A percentile compares a stretch with the other conserved stretches of the same genome.
These are phyloP conservation scores for Harpagoxenus sublaevis DNA, from an alignment of 2,888 invertebrate genomes.

Conservation along the genomic window DNA sequence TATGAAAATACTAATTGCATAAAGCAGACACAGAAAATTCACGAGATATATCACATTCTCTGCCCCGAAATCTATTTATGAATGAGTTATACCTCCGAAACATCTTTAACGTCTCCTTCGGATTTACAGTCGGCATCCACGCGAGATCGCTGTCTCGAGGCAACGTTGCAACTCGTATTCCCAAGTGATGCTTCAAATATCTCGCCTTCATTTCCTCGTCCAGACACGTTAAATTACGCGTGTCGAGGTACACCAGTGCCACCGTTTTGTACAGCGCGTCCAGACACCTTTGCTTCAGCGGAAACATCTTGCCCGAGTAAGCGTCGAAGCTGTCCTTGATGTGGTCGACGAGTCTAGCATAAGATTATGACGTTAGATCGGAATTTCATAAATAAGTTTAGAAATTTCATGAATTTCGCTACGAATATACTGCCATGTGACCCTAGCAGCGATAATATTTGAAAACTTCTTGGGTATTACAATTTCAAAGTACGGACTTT, in stretches of 20 bases:
- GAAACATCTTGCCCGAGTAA: conserved; percentile 84
- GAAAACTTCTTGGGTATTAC: neutral
- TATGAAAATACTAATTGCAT: neutral
- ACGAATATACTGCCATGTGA: neutral
- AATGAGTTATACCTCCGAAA: conserved; percentile 71
- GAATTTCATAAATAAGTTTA: neutral
- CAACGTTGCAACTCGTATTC: conserved; percentile 72
- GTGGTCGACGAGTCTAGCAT: conserved; percentile 82
- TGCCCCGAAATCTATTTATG: neutral
- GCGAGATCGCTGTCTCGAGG: conserved; percentile 80
- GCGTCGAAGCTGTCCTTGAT: conserved; percentile 85
- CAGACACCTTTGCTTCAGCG: conserved; percentile 84
- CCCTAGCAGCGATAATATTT: neutral
- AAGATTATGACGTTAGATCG: neutral
- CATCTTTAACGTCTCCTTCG: conserved; percentile 66
- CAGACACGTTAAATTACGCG: conserved; percentile 82
- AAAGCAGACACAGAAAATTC: neutral
- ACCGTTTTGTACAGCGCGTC: conserved; percentile 85
- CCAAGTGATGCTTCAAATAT: conserved; percentile 79
- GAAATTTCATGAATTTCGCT: neutral
- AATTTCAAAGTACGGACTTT: neutral
- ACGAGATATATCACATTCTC: neutral
- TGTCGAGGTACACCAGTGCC: conserved; percentile 85
- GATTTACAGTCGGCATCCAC: conserved; percentile 74
- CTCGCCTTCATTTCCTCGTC: conserved; percentile 58